These are phyloP conservation scores for Glaucomys volans DNA, from an alignment of 2,113 vertebrate genomes.

Conservation along the genomic window DNA sequence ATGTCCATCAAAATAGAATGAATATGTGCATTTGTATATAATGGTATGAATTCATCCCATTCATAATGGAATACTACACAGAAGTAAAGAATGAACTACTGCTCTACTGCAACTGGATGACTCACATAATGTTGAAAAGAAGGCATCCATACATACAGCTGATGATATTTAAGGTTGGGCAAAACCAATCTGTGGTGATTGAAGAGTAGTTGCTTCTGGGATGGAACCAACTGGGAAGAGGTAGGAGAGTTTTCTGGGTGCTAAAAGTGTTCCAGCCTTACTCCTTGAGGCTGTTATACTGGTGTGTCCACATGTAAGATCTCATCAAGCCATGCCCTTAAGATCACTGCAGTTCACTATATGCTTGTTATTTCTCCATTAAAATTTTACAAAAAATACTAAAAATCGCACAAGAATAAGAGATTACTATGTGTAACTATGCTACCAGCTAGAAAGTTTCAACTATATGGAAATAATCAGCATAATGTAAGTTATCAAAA, in stretches of 20 bases:
- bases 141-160: not conserved
- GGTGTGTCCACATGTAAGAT: not conserved
- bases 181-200: not conserved
- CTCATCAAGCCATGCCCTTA: not conserved
- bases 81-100: not conserved
- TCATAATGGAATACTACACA: not conserved
- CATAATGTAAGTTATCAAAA: not conserved
- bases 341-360: not conserved
- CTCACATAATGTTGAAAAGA: not conserved
- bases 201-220: not conserved
- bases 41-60: not conserved
- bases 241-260: not conserved
- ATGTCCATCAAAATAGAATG: not conserved
- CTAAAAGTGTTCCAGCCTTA: not conserved
- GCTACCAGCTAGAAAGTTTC: not conserved
- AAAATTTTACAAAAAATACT: not conserved
- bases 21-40: not conserved
- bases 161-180: not conserved
- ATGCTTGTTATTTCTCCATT: not conserved
- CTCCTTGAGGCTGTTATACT: not conserved
- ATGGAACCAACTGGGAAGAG: not conserved
- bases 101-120: not conserved
- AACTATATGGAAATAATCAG: not conserved
- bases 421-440: not conserved
- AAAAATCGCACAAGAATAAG: not conserved